Percentiles rank a stretch among this genome's conserved stretches.
Evolutionary conservation across 2,113 vertebrate species (phyloP).

Genomic region (Cynopterus brachyotis): DNA sequence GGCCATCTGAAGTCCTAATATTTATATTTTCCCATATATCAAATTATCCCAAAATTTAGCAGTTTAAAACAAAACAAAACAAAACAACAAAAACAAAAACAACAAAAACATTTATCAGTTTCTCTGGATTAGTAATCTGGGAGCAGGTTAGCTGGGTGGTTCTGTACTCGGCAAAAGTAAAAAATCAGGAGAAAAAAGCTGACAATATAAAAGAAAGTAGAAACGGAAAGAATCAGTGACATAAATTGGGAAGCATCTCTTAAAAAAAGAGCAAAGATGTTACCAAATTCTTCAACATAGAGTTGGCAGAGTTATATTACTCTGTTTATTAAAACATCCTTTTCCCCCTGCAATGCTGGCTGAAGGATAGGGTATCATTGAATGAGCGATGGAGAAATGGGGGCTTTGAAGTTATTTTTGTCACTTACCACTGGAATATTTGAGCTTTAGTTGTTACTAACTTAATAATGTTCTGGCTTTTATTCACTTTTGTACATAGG

Average conservation of each 20-base stretch:
- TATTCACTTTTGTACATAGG: neutral
- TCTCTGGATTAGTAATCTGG: neutral
- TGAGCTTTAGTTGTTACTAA: neutral
- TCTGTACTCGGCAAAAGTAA: neutral
- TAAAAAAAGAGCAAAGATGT: neutral
- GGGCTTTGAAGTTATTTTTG: slow-evolving; percentile 9
- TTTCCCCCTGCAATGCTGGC: neutral
- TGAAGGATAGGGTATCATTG: neutral
- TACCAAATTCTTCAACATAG: neutral
- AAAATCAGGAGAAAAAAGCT: neutral
- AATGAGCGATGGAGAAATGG: neutral
- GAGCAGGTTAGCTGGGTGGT: neutral
- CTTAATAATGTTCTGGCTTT: neutral
- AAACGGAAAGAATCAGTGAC: neutral
- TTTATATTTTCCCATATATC: neutral
- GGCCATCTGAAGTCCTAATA: neutral
- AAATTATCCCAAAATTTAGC: neutral
- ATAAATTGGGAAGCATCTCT: neutral
- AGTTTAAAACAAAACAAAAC: slow-evolving; percentile 25
- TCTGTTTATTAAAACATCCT: neutral
- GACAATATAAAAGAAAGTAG: neutral
- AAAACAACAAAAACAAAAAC: too few species aligned
- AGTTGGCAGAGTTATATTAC: neutral
- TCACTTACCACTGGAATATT: neutral
- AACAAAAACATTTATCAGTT: neutral